Evolutionary conservation across 2,888 invertebrate genomes (phyloP).

Genomic region (Bombylius major): DNA sequence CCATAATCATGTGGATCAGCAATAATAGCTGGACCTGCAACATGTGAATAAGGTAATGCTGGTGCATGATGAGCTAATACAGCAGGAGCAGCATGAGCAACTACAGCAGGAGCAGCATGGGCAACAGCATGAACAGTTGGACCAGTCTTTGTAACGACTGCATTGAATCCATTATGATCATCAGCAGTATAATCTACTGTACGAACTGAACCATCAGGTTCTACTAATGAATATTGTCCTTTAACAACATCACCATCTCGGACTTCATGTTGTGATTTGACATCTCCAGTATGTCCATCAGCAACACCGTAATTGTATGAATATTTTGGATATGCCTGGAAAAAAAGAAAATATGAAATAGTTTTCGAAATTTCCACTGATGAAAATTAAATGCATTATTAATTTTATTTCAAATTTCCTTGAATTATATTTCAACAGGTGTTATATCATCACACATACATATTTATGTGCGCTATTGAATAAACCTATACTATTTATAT

Average conservation of each 20-base stretch:
- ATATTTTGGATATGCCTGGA: conserved; percentile 34
- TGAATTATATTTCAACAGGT: too few relatives aligned
- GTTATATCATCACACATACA: too few relatives aligned
- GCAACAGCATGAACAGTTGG: conserved; percentile 27
- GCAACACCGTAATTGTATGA: conserved; percentile 37
- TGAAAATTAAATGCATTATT: too few relatives aligned
- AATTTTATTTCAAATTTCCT: too few relatives aligned
- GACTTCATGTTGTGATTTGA: conserved; percentile 37
- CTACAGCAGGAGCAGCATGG: background rate
- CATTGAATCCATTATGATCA: conserved; percentile 37
- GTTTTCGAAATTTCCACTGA: too few relatives aligned
- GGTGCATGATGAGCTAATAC: conserved; percentile 22
- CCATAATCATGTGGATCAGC: conserved; percentile 29
- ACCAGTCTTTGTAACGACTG: conserved; percentile 35
- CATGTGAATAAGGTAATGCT: conserved; percentile 13
- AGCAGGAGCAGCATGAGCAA: conserved; percentile 8
- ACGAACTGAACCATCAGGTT: conserved; percentile 38
- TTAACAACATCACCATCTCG: conserved; percentile 38
- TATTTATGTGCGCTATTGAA: too few relatives aligned
- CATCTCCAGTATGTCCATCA: conserved; percentile 35
- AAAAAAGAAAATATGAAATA: background rate
- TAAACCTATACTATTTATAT: too few relatives aligned
- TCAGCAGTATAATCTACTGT: conserved; percentile 38
- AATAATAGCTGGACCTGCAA: conserved; percentile 25
- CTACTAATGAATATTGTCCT: conserved; percentile 38